phyloP scores from a whole-genome alignment of 35 echinoderm and acorn worm genomes.

The Diadema setosum region DNA sequence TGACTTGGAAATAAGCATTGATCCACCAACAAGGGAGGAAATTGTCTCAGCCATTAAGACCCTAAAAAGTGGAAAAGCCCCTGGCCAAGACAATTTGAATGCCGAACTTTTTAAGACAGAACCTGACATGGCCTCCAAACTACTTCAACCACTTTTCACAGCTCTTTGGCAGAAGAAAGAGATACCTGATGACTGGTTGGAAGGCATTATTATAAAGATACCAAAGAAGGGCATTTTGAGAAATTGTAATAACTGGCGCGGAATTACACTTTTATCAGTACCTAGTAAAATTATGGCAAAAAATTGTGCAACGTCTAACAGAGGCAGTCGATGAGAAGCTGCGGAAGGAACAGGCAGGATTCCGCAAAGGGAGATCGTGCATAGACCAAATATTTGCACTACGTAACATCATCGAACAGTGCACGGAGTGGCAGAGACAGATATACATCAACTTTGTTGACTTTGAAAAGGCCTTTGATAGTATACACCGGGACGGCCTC shows the following conservation, averaged over 20 bases:
- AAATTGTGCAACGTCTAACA: not conserved
- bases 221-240: constrained; percentile 16
- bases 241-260: constrained; percentile 1
- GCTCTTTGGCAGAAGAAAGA: not conserved
- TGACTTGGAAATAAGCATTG: constrained; percentile 5
- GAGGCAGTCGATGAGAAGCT: not conserved
- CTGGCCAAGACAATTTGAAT: not conserved
- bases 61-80: constrained; percentile 22
- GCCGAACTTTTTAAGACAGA: constrained; percentile 19
- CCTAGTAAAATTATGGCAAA: constrained; percentile 11
- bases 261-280: not conserved
- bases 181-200: not conserved
- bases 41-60: not conserved
- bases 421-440: too few relatives aligned
- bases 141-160: not conserved
- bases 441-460: too few relatives aligned
- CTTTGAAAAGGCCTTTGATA: too few relatives aligned
- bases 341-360: not conserved
- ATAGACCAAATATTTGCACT: too few relatives aligned
- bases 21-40: not conserved
- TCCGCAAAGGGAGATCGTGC: too few relatives aligned
- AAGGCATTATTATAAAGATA: not conserved
- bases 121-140: not conserved
- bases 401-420: too few relatives aligned
- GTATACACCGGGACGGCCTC: too few relatives aligned